phyloP scores from a whole-genome alignment of 2,888 invertebrate species.

The Fragum whitleyi region DNA sequence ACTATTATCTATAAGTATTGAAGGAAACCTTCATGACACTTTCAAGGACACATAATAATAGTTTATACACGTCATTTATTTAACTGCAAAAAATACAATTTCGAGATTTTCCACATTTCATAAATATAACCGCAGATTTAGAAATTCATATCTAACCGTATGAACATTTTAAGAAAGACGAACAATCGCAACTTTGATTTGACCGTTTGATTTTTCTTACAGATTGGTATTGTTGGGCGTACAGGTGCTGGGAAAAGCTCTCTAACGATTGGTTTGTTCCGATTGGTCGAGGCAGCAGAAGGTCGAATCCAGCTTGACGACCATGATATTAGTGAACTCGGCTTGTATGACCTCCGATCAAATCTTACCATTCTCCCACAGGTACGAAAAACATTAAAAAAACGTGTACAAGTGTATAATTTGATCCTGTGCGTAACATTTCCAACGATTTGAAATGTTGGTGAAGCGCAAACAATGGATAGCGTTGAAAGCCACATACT shows the following conservation, averaged over 20 bases:
- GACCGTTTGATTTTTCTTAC: background rate
- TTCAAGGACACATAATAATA: too few species aligned
- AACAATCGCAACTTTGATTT: too few species aligned
- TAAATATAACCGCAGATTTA: too few species aligned
- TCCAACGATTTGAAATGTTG: too few species aligned
- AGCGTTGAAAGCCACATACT: too few species aligned
- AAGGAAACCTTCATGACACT: too few species aligned
- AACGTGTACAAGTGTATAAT: too few species aligned
- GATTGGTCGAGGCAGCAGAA: constrained; percentile 87
- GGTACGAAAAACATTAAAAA: constrained; percentile 77
- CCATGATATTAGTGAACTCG: constrained; percentile 86
- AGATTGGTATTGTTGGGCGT: constrained; percentile 81
- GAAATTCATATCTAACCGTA: too few species aligned
- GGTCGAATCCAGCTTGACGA: constrained; percentile 87
- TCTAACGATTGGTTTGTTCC: constrained; percentile 87
- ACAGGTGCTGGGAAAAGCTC: constrained; percentile 87
- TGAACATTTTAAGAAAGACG: too few species aligned
- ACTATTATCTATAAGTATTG: background rate
- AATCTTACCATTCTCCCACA: constrained; percentile 87
- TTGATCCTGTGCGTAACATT: too few species aligned
- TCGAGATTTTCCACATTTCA: too few species aligned
- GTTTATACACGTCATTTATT: background rate
- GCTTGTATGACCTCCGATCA: constrained; percentile 86
- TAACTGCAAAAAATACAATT: background rate
- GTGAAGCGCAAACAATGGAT: too few species aligned